Evolutionary conservation across 2,888 invertebrate genomes (phyloP).

Genomic region (Drepana falcataria): DNA sequence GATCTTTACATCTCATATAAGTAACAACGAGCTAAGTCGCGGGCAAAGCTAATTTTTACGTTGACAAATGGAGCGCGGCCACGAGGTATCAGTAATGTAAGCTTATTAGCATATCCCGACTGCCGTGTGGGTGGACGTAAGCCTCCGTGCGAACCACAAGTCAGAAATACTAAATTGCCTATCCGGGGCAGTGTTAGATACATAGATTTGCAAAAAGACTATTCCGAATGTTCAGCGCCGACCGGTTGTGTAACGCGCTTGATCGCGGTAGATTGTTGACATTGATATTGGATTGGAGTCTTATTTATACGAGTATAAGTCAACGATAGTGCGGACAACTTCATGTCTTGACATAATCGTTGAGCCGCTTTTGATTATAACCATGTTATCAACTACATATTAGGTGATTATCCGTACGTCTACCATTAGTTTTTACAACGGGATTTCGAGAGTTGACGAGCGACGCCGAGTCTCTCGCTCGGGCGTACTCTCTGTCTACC

Average conservation of each 20-base stretch:
- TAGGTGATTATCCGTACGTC: too few species aligned
- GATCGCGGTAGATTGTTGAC: slow-evolving; percentile 21
- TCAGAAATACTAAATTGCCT: slow-evolving; percentile 7
- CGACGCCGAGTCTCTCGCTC: too few species aligned
- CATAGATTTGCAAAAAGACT: slow-evolving; percentile 35
- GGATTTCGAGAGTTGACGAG: too few species aligned
- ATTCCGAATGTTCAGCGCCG: slow-evolving; percentile 29
- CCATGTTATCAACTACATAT: background rate
- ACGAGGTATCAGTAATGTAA: slow-evolving; percentile 30
- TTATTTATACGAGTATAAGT: slow-evolving; percentile 13
- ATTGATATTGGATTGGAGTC: slow-evolving; percentile 29
- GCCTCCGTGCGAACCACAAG: slow-evolving; percentile 38
- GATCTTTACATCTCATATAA: too few species aligned
- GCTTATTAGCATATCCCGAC: slow-evolving; percentile 39
- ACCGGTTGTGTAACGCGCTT: slow-evolving; percentile 22
- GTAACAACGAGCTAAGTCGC: too few species aligned
- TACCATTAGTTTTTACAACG: too few species aligned
- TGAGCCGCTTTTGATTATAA: background rate
- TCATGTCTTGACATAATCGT: background rate
- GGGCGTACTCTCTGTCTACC: too few species aligned
- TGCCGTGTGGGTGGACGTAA: slow-evolving; percentile 38
- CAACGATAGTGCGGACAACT: background rate
- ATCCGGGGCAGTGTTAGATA: slow-evolving; percentile 18
- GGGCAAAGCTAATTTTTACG: background rate
- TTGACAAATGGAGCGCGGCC: slow-evolving; percentile 13